Evolutionary conservation across 2,113 vertebrate genomes (phyloP), one percentile per base, ranked within the genome.

Genomic region (Noturus placidus): DNA sequence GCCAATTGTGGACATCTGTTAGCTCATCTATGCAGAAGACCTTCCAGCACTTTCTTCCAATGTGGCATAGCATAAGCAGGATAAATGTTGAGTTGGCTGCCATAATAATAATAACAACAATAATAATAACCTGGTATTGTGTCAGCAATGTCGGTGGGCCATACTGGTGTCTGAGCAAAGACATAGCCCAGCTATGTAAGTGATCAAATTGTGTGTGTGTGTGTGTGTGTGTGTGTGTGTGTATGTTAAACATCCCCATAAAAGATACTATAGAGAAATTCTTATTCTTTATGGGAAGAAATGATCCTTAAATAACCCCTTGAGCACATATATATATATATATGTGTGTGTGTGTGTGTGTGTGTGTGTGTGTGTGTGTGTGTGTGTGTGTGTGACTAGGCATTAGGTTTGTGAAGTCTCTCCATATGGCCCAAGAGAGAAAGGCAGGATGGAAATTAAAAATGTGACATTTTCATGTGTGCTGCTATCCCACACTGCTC

Each of bases 381-480:
- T 77, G 70, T 59, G 69, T 59, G 54, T 88, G 52, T 79, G 61
- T 85, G n/a, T 38, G 52, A 85, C 38, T 72, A 63, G 38, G 17
- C 54, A 80, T 63, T 30, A 30, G 59, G 59, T 70, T 59, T 79
- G 59, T 30, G 42, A 56, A 80, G 63, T 80, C 67, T 82, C 65
- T 91, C 91, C 92, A 92, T 93, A 93, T 93, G 92, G 91, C 91
- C 88, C 88, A 89, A 93, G 87, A 93, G 93, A 93, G 92, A 88
- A 87, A 77, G 10, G 30, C 82, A 85, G 85, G 87, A 67, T 88
- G 88, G 90, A 92, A 91, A 92, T 94, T 87, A 92, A 76, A 91
- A 90, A 92, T 82, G 86, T 90, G 88, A 90, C 89, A 87, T 81
- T 90, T 92, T 90, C 57, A 89, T 90, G 82, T 86, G 35, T 79